Evolutionary conservation across 2,888 invertebrate species (phyloP).

Genomic region (Acanthosepion pharaonis): DNA sequence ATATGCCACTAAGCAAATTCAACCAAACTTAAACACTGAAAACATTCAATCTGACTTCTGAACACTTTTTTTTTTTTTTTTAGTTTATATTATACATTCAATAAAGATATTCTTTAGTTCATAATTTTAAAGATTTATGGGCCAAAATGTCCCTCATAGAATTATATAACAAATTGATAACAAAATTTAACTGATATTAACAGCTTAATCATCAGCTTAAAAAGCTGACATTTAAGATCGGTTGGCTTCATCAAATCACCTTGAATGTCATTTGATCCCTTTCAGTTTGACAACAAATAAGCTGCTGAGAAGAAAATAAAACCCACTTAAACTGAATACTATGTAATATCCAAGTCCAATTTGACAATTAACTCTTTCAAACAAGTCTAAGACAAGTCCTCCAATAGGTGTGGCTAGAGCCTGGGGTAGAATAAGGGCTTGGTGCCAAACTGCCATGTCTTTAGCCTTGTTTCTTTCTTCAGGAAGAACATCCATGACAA

Average conservation of each 20-base stretch:
- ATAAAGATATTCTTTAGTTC: too few relatives aligned
- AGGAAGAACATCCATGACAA: slow-evolving; percentile 73
- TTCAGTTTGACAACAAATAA: slow-evolving; percentile 69
- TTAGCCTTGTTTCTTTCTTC: slow-evolving; percentile 71
- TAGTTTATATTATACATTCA: too few relatives aligned
- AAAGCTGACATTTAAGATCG: too few relatives aligned
- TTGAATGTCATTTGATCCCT: slow-evolving; percentile 57
- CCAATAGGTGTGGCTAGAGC: slow-evolving; percentile 73
- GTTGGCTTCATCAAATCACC: not conserved
- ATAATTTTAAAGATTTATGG: too few relatives aligned
- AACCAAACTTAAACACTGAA: too few relatives aligned
- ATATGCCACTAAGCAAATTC: too few relatives aligned
- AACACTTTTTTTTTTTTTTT: too few relatives aligned
- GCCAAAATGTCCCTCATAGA: too few relatives aligned
- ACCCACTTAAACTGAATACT: slow-evolving; percentile 68
- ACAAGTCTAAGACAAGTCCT: slow-evolving; percentile 71
- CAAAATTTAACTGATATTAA: too few relatives aligned
- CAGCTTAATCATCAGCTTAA: too few relatives aligned
- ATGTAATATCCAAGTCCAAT: slow-evolving; percentile 73
- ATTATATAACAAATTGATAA: too few relatives aligned
- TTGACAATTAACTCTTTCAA: slow-evolving; percentile 71
- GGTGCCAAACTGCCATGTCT: slow-evolving; percentile 74
- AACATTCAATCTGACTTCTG: too few relatives aligned
- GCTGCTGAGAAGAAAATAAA: slow-evolving; percentile 71
- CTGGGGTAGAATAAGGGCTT: slow-evolving; percentile 73